phyloP scores from a whole-genome alignment of 2,113 vertebrate genomes.

The Centropus unirufus region DNA sequence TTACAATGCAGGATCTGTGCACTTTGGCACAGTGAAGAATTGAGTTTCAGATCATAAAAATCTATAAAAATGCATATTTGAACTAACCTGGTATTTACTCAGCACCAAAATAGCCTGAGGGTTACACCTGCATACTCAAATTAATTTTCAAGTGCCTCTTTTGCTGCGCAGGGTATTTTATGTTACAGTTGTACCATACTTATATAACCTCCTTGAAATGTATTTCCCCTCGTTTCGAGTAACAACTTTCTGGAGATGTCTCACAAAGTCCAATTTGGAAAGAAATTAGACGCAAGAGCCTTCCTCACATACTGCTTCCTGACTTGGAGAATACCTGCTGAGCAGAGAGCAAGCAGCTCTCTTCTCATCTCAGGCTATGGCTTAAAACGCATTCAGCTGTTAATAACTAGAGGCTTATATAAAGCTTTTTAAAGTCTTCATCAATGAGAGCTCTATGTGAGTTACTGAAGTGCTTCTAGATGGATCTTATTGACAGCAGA shows the following conservation, averaged over 20 bases:
- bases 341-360: constrained; percentile 23
- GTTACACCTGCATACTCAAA: constrained; percentile 69
- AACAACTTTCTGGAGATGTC: constrained; percentile 47
- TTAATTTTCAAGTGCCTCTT: constrained; percentile 70
- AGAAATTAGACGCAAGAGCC: constrained; percentile 59
- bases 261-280: constrained; percentile 48
- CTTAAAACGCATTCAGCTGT: background rate
- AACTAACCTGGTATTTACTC: constrained; percentile 47
- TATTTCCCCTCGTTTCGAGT: constrained; percentile 61
- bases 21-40: constrained; percentile 32
- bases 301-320: constrained; percentile 25
- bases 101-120: constrained; percentile 60
- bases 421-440: background rate
- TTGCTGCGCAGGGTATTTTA: constrained; percentile 38
- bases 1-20: background rate
- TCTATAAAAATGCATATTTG: constrained; percentile 26
- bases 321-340: constrained; percentile 38
- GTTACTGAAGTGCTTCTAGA: background rate
- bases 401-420: background rate
- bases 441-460: background rate
- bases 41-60: constrained; percentile 33
- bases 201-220: constrained; percentile 45
- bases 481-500: background rate
- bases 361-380: constrained; percentile 6
- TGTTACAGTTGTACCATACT: constrained; percentile 23